phyloP scores from a whole-genome alignment of 2,113 vertebrate genomes.

The Mesoclemmys tuberculata region DNA sequence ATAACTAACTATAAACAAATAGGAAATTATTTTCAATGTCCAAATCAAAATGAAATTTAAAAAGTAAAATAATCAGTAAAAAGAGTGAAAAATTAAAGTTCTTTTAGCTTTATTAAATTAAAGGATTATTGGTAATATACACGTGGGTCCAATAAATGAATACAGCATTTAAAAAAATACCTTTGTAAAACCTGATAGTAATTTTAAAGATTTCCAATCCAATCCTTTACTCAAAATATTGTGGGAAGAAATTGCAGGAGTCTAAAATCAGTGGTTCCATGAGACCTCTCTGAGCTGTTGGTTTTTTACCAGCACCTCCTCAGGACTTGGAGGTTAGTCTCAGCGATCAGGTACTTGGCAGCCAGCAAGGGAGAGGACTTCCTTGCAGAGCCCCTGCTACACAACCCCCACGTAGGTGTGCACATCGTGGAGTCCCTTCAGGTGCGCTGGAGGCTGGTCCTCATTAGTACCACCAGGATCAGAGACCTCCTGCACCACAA shows the following conservation, averaged over 20 bases:
- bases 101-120: neutral
- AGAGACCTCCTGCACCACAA: too few species aligned
- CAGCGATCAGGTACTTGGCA: too few species aligned
- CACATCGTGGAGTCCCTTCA: too few species aligned
- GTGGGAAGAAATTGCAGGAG: neutral
- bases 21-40: neutral
- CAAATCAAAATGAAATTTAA: neutral
- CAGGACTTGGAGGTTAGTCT: too few species aligned
- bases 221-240: neutral
- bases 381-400: too few species aligned
- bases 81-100: neutral
- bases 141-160: neutral
- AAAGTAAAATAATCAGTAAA: neutral
- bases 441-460: too few species aligned
- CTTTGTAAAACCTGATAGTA: neutral
- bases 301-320: too few species aligned
- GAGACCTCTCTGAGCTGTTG: too few species aligned
- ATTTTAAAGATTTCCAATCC: neutral
- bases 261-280: neutral
- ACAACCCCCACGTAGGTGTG: too few species aligned
- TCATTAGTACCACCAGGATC: too few species aligned
- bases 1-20: neutral
- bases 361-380: too few species aligned
- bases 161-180: neutral
- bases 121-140: neutral